A percentile compares a stretch with the other conserved stretches of the same genome.
Evolutionary conservation across 2,888 invertebrate species (phyloP).

Genomic region (Acanthosoma haemorrhoidale): DNA sequence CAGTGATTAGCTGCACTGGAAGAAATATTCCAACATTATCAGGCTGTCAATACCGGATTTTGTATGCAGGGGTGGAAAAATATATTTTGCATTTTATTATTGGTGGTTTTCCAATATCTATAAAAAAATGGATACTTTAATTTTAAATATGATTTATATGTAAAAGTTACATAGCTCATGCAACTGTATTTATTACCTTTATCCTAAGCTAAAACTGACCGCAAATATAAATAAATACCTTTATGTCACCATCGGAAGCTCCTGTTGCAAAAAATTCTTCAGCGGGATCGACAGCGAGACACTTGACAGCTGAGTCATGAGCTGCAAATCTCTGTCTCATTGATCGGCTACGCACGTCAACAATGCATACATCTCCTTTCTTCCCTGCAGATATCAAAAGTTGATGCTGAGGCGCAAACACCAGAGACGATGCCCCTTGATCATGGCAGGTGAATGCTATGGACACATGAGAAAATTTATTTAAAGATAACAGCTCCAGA

Average conservation of each 20-base stretch:
- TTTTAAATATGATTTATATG: no score
- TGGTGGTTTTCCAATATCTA: no score
- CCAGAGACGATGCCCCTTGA: conserved; percentile 82
- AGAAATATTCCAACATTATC: no score
- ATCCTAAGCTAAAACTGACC: no score
- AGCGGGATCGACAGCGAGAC: conserved; percentile 86
- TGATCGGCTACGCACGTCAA: conserved; percentile 84
- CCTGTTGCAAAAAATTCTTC: conserved; percentile 97
- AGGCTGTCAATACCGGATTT: no score
- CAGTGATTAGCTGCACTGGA: no score
- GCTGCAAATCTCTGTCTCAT: conserved; percentile 81
- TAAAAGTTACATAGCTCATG: no score
- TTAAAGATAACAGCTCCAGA: no score
- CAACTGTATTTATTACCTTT: no score
- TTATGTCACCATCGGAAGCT: conserved; percentile 86
- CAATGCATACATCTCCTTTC: conserved; percentile 92
- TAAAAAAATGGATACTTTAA: no score
- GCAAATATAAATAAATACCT: conserved; percentile 61
- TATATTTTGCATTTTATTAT: no score
- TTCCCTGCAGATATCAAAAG: conserved; percentile 93
- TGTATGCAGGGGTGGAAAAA: no score
- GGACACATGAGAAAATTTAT: background rate
- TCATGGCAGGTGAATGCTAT: conserved; percentile 90
- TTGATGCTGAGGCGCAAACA: conserved; percentile 89
- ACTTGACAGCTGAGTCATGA: conserved; percentile 91